phyloP scores from a whole-genome alignment of 2,113 vertebrate genomes.

The Mellivora capensis region DNA sequence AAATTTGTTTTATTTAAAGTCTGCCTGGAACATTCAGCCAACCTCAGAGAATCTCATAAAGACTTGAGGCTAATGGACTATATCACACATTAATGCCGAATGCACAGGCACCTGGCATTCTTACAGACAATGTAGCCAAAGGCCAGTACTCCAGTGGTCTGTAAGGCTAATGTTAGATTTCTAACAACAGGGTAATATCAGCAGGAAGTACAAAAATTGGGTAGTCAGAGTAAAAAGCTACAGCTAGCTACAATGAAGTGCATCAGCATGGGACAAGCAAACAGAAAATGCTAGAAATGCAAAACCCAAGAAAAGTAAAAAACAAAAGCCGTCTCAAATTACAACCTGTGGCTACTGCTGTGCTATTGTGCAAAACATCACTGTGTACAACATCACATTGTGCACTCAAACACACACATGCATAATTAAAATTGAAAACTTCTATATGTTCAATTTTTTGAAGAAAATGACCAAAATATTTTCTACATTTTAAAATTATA shows the following conservation, averaged over 20 bases:
- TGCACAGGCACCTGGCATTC: slow-evolving; percentile 14
- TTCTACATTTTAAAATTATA: background rate
- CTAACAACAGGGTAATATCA: slow-evolving; percentile 42
- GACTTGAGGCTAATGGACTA: slow-evolving; percentile 27
- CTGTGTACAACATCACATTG: background rate
- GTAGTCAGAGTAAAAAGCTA: slow-evolving; percentile 42
- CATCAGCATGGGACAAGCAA: slow-evolving; percentile 55
- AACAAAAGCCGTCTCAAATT: slow-evolving; percentile 1
- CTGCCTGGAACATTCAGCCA: slow-evolving; percentile 27
- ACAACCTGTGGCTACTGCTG: background rate
- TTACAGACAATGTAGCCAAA: background rate
- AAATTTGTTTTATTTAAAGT: slow-evolving; percentile 21
- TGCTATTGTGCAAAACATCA: background rate
- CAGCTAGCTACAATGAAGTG: slow-evolving; percentile 2
- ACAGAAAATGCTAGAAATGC: slow-evolving; percentile 52
- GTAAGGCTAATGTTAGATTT: slow-evolving; percentile 8
- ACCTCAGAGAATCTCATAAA: slow-evolving; percentile 44
- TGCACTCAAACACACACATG: background rate
- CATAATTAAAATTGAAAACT: background rate
- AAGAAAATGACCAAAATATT: background rate
- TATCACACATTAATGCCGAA: background rate
- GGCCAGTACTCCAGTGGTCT: background rate
- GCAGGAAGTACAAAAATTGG: slow-evolving; percentile 48
- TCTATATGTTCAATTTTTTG: background rate
- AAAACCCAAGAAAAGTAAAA: slow-evolving; percentile 24